phyloP scores from a whole-genome alignment of 1,140 invertebrate species.

The Caenorhabditis tropicalis region DNA sequence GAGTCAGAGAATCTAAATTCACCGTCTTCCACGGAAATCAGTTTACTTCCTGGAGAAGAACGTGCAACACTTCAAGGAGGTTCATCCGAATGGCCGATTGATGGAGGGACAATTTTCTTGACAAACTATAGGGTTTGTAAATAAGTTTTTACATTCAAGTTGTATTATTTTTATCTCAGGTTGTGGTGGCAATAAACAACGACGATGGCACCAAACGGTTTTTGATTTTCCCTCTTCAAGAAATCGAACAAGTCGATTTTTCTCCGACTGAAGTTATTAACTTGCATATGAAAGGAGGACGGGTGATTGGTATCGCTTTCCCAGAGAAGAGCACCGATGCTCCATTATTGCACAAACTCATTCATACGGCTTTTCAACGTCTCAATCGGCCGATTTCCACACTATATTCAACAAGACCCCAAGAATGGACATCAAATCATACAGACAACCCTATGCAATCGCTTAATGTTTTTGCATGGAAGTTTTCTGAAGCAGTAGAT shows the following conservation, averaged over 20 bases:
- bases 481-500: constrained; percentile 7
- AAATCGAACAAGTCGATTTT: neutral
- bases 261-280: neutral
- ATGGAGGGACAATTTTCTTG: neutral
- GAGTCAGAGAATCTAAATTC: neutral
- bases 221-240: neutral
- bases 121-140: constrained; percentile 14
- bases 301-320: neutral
- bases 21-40: neutral
- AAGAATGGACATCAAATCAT: neutral
- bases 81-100: neutral
- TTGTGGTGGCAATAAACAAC: neutral
- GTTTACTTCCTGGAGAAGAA: neutral
- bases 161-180: too few species aligned
- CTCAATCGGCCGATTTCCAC: neutral
- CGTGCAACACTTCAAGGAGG: neutral
- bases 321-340: neutral
- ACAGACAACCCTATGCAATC: neutral
- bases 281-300: neutral
- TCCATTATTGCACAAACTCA: neutral
- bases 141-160: neutral
- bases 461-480: neutral
- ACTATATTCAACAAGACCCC: neutral
- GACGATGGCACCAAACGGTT: neutral
- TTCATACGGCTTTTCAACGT: neutral